Conservation (phyloP, 2,113 vertebrate species). For the Ifrita kowaldi region DNA sequence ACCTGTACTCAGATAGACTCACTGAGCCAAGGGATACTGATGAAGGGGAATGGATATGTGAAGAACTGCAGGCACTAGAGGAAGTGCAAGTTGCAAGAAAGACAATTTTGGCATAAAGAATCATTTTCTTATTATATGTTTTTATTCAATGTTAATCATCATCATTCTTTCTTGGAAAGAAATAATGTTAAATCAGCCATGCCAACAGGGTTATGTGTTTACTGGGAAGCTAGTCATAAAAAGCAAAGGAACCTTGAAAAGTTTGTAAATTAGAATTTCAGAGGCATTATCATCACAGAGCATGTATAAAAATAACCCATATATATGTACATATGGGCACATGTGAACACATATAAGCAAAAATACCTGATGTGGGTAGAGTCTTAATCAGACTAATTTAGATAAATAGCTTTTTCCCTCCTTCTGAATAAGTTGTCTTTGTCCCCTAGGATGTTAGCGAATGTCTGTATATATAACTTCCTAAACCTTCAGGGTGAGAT, state of each 20-base stretch:
- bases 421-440: not conserved
- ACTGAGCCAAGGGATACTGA: not conserved
- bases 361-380: not conserved
- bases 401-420: not conserved
- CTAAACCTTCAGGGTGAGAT: not conserved
- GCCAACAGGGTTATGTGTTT: not conserved
- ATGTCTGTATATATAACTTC: not conserved
- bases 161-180: not conserved
- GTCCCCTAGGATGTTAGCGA: not conserved
- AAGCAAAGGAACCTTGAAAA: not conserved
- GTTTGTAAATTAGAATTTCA: not conserved
- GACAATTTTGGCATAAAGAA: not conserved
- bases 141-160: not conserved
- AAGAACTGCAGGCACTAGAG: not conserved
- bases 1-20: not conserved
- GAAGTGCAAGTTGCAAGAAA: not conserved
- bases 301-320: not conserved
- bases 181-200: not conserved
- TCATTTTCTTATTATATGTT: not conserved
- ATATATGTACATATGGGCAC: not conserved
- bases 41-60: not conserved
- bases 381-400: not conserved
- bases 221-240: not conserved
- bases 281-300: not conserved
- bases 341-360: not conserved